A percentile compares a stretch with the other conserved stretches of the same genome.
Conservation (phyloP, 2,113 vertebrate species). For the Canis aureus region DNA sequence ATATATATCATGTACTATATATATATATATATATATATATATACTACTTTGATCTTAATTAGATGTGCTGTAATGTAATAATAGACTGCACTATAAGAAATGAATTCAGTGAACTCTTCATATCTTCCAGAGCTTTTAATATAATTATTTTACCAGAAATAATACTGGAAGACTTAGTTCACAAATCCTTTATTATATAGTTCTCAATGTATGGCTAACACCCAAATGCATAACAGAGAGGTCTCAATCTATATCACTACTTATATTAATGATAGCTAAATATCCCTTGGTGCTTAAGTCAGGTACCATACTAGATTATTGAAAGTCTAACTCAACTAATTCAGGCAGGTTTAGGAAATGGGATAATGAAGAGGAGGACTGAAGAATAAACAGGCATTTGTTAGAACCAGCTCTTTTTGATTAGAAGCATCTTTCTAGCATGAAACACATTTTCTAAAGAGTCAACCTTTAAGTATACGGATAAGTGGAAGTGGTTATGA, state of each 20-base stretch:
- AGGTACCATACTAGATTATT: background rate
- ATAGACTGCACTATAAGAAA: background rate
- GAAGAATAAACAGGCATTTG: background rate
- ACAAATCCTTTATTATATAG: background rate
- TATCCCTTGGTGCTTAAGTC: background rate
- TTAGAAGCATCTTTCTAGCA: background rate
- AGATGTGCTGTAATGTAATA: background rate
- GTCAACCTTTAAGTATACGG: background rate
- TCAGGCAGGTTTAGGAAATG: background rate
- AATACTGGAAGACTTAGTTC: background rate
- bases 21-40: background rate
- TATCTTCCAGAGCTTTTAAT: background rate
- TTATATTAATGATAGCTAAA: background rate
- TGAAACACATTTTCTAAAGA: conserved; percentile 25
- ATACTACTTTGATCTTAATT: background rate
- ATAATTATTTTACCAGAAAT: background rate
- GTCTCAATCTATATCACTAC: background rate
- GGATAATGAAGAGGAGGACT: background rate
- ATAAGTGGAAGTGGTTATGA: background rate
- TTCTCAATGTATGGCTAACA: background rate
- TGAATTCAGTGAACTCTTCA: background rate
- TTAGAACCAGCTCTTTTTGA: background rate
- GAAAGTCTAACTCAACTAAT: background rate
- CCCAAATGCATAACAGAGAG: background rate
- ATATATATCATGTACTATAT: too few species aligned